A percentile compares a stretch with the other conserved stretches of the same genome.
These are phyloP conservation scores for Drosophila pseudotalamancana DNA, from an alignment of 2,888 invertebrate genomes.

Conservation along the genomic window DNA sequence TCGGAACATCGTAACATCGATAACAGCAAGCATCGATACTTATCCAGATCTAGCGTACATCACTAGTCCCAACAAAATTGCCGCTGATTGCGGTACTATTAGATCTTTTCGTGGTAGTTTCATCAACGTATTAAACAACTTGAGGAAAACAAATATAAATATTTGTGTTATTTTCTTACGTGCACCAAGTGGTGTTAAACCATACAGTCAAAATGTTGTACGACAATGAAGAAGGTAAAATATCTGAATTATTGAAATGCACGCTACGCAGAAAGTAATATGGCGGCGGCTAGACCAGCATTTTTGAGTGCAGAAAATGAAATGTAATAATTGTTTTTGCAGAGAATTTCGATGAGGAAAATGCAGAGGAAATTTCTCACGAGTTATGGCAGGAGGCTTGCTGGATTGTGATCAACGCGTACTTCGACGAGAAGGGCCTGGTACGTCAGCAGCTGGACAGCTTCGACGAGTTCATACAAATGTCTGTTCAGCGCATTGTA, in stretches of 20 bases:
- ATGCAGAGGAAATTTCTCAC: conserved; percentile 97
- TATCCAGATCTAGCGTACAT: conserved; percentile 24
- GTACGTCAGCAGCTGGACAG: conserved; percentile 99
- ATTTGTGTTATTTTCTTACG: neutral
- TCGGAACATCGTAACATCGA: no score
- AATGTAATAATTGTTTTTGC: conserved; percentile 1
- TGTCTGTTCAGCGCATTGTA: conserved; percentile 99
- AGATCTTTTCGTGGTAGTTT: conserved; percentile 22
- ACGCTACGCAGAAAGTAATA: conserved; percentile 51
- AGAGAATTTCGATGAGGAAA: conserved; percentile 91
- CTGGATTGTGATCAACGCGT: conserved; percentile 99
- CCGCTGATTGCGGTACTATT: conserved; percentile 46
- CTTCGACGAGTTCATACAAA: conserved; percentile 99
- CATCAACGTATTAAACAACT: conserved; percentile 12
- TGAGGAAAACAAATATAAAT: neutral
- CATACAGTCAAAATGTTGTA: conserved; percentile 77
- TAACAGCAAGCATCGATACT: no score
- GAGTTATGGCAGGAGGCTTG: conserved; percentile 99
- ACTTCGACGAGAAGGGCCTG: conserved; percentile 99
- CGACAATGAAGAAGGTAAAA: conserved; percentile 83
- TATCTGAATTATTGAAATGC: conserved; percentile 12
- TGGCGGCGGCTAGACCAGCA: conserved; percentile 57
- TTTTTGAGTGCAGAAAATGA: neutral
- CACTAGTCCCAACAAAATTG: conserved; percentile 31
- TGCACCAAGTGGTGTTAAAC: conserved; percentile 36